A percentile compares a stretch with the other conserved stretches of the same genome.
Evolutionary conservation across 2,888 invertebrate species (phyloP).

Genomic region (Pristionchus arcanus): DNA sequence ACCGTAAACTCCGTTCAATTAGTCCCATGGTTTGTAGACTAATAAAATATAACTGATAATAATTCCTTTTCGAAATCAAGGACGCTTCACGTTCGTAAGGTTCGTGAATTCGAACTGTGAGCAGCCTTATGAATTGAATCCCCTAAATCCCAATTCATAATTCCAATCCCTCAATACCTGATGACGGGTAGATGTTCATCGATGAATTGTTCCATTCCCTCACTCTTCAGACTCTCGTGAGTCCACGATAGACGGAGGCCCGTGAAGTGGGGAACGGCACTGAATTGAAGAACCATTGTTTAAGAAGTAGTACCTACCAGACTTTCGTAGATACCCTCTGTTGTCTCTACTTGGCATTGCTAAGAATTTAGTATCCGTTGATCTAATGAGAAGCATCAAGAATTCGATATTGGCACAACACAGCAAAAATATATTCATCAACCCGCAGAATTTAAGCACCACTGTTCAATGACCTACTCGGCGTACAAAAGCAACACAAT

Average conservation of each 20-base stretch:
- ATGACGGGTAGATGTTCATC: constrained; percentile 76
- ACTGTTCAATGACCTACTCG: neutral
- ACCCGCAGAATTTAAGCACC: neutral
- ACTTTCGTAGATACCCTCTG: too few species aligned
- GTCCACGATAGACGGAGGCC: constrained; percentile 75
- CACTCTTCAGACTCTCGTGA: constrained; percentile 72
- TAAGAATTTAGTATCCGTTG: too few species aligned
- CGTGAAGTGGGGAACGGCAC: constrained; percentile 72
- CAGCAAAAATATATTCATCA: neutral
- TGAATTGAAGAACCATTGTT: constrained; percentile 44
- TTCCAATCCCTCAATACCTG: constrained; percentile 59
- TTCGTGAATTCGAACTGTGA: neutral
- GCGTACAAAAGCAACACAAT: neutral
- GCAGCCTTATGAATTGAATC: too few species aligned
- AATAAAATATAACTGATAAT: too few species aligned
- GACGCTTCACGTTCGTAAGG: neutral
- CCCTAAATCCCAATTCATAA: too few species aligned
- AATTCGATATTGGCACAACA: too few species aligned
- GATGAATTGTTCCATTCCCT: constrained; percentile 76
- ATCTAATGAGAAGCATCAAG: too few species aligned
- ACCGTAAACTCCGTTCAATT: too few species aligned
- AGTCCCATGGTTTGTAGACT: too few species aligned
- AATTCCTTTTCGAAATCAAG: too few species aligned
- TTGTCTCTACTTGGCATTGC: too few species aligned
- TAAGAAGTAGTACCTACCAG: neutral